A percentile compares a stretch with the other conserved stretches of the same genome.
These are phyloP conservation scores for Drosophila pegasa DNA, from an alignment of 2,888 invertebrate genomes.

Conservation along the genomic window DNA sequence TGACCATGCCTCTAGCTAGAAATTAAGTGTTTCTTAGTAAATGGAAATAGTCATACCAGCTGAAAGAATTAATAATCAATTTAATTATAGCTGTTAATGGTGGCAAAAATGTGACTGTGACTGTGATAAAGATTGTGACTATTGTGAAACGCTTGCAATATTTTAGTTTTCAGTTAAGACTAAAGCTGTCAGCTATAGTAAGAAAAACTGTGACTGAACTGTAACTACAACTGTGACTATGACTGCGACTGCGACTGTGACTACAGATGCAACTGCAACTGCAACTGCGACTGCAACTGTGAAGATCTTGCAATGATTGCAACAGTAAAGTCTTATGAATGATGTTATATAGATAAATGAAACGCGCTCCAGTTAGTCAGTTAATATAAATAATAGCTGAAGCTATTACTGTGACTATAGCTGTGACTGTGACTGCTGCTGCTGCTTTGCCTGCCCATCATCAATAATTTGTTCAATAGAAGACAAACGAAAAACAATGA, in stretches of 20 bases:
- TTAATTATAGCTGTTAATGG: too few relatives aligned
- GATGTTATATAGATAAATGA: neutral
- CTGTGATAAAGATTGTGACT: neutral
- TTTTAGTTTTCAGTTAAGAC: neutral
- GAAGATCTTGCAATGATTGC: neutral
- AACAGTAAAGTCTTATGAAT: neutral
- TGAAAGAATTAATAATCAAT: too few relatives aligned
- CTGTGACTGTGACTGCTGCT: slow-evolving; percentile 4
- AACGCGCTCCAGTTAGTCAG: neutral
- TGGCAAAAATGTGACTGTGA: neutral
- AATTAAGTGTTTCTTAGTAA: too few relatives aligned
- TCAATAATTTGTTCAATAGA: slow-evolving; percentile 41
- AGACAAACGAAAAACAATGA: slow-evolving; percentile 31
- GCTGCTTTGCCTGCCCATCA: slow-evolving; percentile 38
- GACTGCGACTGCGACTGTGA: neutral
- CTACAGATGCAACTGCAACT: neutral
- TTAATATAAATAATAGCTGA: neutral
- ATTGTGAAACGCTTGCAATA: neutral
- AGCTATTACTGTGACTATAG: neutral
- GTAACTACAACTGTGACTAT: neutral
- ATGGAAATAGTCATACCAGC: too few relatives aligned
- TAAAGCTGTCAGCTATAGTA: too few relatives aligned
- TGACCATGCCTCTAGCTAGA: too few relatives aligned
- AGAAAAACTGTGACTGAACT: neutral
- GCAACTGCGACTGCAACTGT: neutral